Evolutionary conservation across 1,140 invertebrate species (phyloP), one percentile per base, ranked within the genome.

Genomic region (Drosophila obscura): DNA sequence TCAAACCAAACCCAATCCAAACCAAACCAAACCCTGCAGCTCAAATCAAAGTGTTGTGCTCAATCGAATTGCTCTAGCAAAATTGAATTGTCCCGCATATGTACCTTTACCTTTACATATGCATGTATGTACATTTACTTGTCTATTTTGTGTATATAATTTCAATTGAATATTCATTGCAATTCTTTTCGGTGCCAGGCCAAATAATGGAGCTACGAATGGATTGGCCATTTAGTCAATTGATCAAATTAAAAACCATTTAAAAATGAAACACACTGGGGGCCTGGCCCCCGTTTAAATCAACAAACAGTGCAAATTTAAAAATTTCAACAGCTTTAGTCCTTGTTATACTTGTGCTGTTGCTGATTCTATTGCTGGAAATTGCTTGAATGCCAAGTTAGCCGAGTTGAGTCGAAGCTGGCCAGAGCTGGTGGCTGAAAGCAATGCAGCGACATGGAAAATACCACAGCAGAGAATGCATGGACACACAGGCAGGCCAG

Each of bases 371-470:
- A 8, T 22, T 63, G 11, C 41, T 48, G 22, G 56, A 65, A 77
- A 81, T 87, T 55, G 51, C 65, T 71, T 59, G 65, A 78, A 78
- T 87, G 72, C 73, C 77, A 75, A 51, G 61, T 22, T 68, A 35
- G 39, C 39, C 43, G 50, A 31, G 35, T 19, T 69, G 64, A 48
- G 43, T 68, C 45, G 41, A 77, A 77, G 80, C 56, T 71, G 72
- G 56, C 72, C 48, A 63, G 74, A 80, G 61, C 65, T 71, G 85
- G 64, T 49, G 75, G 82, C 64, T 84, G 77, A 85, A 85, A 84
- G 80, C 80, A 68, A 85, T 84, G 80, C 81, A 87, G 56, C 82
- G 82, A 85, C 77, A 87, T 87, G 68, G 77, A 87, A 85, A 77
- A 81, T 84, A 82, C 82, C 81, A 85, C 82, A 87, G 67, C 65